Percentiles rank a stretch among this genome's conserved stretches.
Evolutionary conservation across 2,888 invertebrate species (phyloP).

Genomic region (Lydus trimaculatus): DNA sequence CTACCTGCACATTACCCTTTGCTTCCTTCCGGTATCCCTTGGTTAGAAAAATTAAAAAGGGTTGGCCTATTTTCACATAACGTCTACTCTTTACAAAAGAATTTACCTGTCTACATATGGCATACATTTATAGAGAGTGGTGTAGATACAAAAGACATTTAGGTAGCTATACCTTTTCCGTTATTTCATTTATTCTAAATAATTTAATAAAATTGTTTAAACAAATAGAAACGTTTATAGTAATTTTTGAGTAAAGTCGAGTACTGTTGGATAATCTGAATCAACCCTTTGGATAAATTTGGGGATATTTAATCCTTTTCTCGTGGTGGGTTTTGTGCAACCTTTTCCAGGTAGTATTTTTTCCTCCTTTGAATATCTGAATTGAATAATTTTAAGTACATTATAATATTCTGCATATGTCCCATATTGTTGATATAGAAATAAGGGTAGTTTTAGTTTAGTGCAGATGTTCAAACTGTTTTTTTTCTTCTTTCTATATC

Average conservation of each 20-base stretch:
- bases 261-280: constrained; percentile 44
- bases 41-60: constrained; percentile 51
- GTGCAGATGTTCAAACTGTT: constrained; percentile 20
- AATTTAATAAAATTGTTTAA: constrained; percentile 36
- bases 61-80: constrained; percentile 56
- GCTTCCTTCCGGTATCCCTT: constrained; percentile 59
- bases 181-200: neutral
- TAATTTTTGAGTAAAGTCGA: constrained; percentile 34
- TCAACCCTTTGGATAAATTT: constrained; percentile 38
- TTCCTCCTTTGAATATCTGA: constrained; percentile 23
- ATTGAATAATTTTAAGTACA: constrained; percentile 50
- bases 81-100: constrained; percentile 47
- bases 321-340: constrained; percentile 37
- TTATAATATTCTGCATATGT: constrained; percentile 52
- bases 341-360: constrained; percentile 49
- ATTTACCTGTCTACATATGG: constrained; percentile 59
- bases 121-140: constrained; percentile 40
- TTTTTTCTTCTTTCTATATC: neutral
- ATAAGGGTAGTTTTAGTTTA: constrained; percentile 1
- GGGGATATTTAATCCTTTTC: constrained; percentile 51
- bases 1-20: constrained; percentile 58
- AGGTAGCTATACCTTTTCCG: neutral
- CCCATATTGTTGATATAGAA: constrained; percentile 18
- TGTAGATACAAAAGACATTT: constrained; percentile 23
- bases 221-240: constrained; percentile 33